Conservation (phyloP, 92 coral and sea anemone species). For the Zoanthus sansibaricus region DNA sequence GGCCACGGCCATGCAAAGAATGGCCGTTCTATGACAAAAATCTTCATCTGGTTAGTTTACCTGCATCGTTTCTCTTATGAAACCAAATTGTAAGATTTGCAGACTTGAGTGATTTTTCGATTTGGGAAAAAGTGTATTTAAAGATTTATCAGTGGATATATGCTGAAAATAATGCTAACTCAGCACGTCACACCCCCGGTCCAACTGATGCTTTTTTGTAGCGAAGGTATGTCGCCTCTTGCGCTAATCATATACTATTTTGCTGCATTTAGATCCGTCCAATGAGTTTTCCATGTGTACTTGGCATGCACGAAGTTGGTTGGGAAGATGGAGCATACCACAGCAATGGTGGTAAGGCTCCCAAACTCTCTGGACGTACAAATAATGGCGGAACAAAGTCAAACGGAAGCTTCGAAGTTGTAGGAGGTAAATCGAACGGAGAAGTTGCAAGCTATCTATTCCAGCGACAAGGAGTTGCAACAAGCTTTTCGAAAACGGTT, state of each 20-base stretch:
- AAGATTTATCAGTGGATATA: constrained; percentile 22
- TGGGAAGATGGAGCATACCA: constrained; percentile 99
- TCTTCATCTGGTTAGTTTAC: constrained; percentile 88
- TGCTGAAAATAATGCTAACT: constrained; percentile 74
- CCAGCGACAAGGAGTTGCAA: constrained; percentile 99
- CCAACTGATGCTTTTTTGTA: constrained; percentile 38
- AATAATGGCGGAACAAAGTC: constrained; percentile 82
- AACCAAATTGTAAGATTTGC: constrained; percentile 46
- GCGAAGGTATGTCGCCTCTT: constrained; percentile 68
- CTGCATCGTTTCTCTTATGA: constrained; percentile 72
- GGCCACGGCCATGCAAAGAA: constrained; percentile 98
- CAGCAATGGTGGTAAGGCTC: constrained; percentile 86
- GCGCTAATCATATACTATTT: constrained; percentile 67
- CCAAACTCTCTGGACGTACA: constrained; percentile 84
- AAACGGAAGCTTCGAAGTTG: constrained; percentile 92
- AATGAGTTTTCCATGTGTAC: constrained; percentile 99
- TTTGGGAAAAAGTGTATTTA: constrained; percentile 67
- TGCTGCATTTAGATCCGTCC: constrained; percentile 95
- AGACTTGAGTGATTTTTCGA: constrained; percentile 47
- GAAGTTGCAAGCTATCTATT: constrained; percentile 99
- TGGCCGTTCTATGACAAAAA: constrained; percentile 78
- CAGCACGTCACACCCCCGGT: constrained; percentile 99
- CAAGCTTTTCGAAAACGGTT: constrained; percentile 98
- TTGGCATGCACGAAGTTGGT: constrained; percentile 99
- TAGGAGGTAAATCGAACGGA: constrained; percentile 94